Percentiles rank a stretch among this genome's conserved stretches.
phyloP scores from a whole-genome alignment of 2,888 invertebrate species.

The Campaea margaritaria region DNA sequence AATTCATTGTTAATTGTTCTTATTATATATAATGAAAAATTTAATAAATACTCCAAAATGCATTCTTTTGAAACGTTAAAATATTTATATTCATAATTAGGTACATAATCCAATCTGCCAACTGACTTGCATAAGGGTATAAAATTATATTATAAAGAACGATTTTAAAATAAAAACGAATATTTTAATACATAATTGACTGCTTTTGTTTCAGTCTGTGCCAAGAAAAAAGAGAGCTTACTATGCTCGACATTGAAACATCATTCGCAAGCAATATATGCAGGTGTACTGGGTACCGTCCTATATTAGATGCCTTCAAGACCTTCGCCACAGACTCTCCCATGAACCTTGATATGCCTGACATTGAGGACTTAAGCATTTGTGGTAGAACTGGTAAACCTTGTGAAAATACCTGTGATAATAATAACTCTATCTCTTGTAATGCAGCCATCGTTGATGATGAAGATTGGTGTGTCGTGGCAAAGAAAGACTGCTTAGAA shows the following conservation, averaged over 20 bases:
- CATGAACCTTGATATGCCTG: conserved; percentile 44
- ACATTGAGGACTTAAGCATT: conserved; percentile 60
- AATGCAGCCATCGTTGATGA: conserved; percentile 28
- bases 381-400: conserved; percentile 46
- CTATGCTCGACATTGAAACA: conserved; percentile 87
- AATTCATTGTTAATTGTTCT: too few species aligned
- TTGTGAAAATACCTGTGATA: conserved; percentile 35
- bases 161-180: too few species aligned
- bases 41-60: too few species aligned
- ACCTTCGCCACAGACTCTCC: conserved; percentile 81
- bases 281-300: conserved; percentile 89
- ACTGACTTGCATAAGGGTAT: too few species aligned
- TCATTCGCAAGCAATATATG: conserved; percentile 90
- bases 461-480: conserved; percentile 62
- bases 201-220: conserved; percentile 62
- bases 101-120: too few species aligned
- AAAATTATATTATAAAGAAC: too few species aligned
- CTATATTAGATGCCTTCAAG: conserved; percentile 87
- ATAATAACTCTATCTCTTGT: neutral
- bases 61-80: too few species aligned
- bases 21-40: too few species aligned
- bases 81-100: too few species aligned
- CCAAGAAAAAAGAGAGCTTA: conserved; percentile 68
- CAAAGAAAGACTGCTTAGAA: conserved; percentile 44
- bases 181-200: too few species aligned